Conservation (phyloP, 2,888 invertebrate genomes). For the Cotesia congregata region DNA sequence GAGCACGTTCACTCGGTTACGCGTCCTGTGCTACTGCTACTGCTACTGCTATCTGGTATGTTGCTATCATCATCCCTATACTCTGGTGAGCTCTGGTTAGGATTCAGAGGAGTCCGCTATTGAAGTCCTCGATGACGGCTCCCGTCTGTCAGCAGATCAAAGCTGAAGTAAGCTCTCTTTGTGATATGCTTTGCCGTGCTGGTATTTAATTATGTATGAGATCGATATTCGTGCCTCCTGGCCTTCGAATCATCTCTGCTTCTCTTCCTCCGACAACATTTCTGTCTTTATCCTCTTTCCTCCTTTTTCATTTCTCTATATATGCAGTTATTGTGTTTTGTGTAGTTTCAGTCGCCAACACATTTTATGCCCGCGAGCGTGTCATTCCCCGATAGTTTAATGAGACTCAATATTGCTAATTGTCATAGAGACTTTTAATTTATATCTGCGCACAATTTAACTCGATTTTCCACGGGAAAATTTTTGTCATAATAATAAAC, state of each 20-base stretch:
- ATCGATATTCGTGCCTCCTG: constrained; percentile 69
- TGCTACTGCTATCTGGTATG: not conserved
- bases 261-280: constrained; percentile 16
- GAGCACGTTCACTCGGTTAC: constrained; percentile 29
- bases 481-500: no score
- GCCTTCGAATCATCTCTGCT: constrained; percentile 49
- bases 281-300: not conserved
- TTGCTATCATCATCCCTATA: constrained; percentile 5
- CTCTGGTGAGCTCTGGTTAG: constrained; percentile 30
- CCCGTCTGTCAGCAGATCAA: constrained; percentile 70
- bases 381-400: constrained; percentile 31
- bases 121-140: constrained; percentile 69
- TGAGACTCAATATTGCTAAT: constrained; percentile 23
- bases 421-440: constrained; percentile 8
- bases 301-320: no score
- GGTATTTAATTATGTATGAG: constrained; percentile 70
- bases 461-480: no score
- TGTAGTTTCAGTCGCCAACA: not conserved
- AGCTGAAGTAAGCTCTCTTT: constrained; percentile 69
- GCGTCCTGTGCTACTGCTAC: constrained; percentile 13
- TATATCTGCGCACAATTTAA: not conserved
- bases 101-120: constrained; percentile 58
- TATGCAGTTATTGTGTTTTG: not conserved
- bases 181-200: constrained; percentile 65
- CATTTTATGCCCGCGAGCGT: constrained; percentile 16